These are phyloP conservation scores for Acipenser oxyrinchus DNA, from an alignment of 2,797 vertebrate genomes.

Conservation along the genomic window DNA sequence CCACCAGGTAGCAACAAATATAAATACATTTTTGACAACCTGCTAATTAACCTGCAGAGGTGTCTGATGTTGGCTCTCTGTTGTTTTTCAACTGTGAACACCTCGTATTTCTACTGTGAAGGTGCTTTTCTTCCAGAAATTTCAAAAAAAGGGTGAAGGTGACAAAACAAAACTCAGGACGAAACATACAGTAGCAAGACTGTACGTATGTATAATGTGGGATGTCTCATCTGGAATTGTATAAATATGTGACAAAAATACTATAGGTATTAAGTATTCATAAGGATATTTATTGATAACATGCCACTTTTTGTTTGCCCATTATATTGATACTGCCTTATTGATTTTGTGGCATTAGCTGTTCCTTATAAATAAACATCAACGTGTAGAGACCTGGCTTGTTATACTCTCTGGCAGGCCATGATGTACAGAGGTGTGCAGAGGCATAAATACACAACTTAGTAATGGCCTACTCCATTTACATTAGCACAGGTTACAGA, in stretches of 20 bases:
- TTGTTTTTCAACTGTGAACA: slow-evolving; percentile 11
- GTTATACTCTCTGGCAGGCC: slow-evolving; percentile 10
- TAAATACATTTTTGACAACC: background rate
- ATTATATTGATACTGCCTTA: background rate
- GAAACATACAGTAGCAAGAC: background rate
- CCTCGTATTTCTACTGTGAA: slow-evolving; percentile 12
- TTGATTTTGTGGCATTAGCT: slow-evolving; percentile 5
- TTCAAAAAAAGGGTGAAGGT: background rate
- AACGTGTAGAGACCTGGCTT: slow-evolving; percentile 14
- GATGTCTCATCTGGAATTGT: no score
- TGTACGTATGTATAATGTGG: no score
- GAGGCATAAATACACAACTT: background rate
- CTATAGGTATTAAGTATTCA: no score
- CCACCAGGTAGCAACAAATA: background rate
- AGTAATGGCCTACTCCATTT: slow-evolving; percentile 5
- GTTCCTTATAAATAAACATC: slow-evolving; percentile 30
- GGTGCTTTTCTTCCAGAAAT: background rate
- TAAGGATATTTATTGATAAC: no score
- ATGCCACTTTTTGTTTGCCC: no score
- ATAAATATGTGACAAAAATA: no score
- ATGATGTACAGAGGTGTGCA: slow-evolving; percentile 3
- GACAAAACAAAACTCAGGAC: background rate
- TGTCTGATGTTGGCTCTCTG: background rate
- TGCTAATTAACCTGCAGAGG: background rate
- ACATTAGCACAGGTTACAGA: slow-evolving; percentile 7